These are phyloP conservation scores for Cololabis saira DNA, from an alignment of 2,113 vertebrate species.

Conservation along the genomic window DNA sequence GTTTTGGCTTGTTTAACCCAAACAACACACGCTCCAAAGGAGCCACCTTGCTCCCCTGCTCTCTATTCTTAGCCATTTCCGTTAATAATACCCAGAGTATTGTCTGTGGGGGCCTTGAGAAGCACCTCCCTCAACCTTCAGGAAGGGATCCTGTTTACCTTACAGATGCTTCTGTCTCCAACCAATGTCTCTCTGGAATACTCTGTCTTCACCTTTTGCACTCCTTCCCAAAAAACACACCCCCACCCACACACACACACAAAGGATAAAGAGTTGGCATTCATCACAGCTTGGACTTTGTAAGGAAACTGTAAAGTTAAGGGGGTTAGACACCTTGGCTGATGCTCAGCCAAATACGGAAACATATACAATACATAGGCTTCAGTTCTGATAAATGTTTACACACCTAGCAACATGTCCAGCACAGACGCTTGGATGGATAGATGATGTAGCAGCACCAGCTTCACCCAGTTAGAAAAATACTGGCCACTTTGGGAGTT, in stretches of 20 bases:
- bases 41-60: conserved; percentile 75
- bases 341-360: conserved; percentile 39
- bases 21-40: conserved; percentile 70
- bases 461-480: not conserved
- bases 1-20: conserved; percentile 75
- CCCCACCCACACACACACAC: conserved; percentile 33
- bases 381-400: conserved; percentile 31
- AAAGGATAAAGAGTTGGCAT: conserved; percentile 55
- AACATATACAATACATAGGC: conserved; percentile 25
- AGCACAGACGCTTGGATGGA: not conserved
- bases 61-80: conserved; percentile 85
- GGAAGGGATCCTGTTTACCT: conserved; percentile 84
- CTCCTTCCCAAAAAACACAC: conserved; percentile 25
- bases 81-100: conserved; percentile 83
- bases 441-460: conserved; percentile 2
- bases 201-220: conserved; percentile 63
- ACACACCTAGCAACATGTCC: conserved; percentile 19
- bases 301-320: conserved; percentile 70
- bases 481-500: conserved; percentile 47
- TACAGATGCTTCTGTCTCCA: conserved; percentile 77
- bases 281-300: conserved; percentile 61
- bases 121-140: conserved; percentile 78
- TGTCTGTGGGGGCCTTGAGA: conserved; percentile 81
- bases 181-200: conserved; percentile 71
- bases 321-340: conserved; percentile 42